phyloP scores from a whole-genome alignment of 1,140 invertebrate species.

The Amyelois transitella region DNA sequence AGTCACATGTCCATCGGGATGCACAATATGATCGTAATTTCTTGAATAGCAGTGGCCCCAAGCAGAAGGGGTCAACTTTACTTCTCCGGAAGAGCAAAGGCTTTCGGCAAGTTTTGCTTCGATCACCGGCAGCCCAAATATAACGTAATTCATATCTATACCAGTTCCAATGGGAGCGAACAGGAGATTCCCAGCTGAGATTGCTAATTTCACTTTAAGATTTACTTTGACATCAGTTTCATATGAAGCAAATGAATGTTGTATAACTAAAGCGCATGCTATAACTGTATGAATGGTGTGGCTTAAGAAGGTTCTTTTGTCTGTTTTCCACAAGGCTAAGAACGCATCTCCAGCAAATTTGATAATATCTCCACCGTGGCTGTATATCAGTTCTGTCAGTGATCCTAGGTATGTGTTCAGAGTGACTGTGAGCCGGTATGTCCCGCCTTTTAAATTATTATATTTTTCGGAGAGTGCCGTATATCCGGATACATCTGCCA shows the following conservation, averaged over 20 bases:
- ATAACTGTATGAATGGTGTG: conserved; percentile 77
- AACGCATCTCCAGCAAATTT: conserved; percentile 84
- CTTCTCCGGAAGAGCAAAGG: conserved; percentile 70
- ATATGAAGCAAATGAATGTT: conserved; percentile 76
- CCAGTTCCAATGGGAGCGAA: conserved; percentile 58
- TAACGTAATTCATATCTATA: conserved; percentile 75
- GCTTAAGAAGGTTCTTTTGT: conserved; percentile 72
- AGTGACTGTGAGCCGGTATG: conserved; percentile 78
- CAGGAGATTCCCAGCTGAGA: conserved; percentile 60
- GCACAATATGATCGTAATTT: conserved; percentile 56
- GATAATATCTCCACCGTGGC: conserved; percentile 79
- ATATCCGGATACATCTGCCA: conserved; percentile 80
- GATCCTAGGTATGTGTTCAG: conserved; percentile 80
- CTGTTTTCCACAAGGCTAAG: conserved; percentile 78
- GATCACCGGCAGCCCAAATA: conserved; percentile 77
- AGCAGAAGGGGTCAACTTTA: conserved; percentile 69
- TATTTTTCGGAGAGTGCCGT: conserved; percentile 80
- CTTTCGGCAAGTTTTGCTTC: conserved; percentile 76
- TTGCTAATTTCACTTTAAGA: conserved; percentile 73
- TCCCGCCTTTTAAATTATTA: conserved; percentile 76
- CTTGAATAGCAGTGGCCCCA: conserved; percentile 71
- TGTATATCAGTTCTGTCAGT: conserved; percentile 79
- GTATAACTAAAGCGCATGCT: conserved; percentile 78
- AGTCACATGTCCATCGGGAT: conserved; percentile 48
- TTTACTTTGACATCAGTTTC: conserved; percentile 79